These are phyloP conservation scores for Rhinella marina DNA, from an alignment of 2,797 vertebrate genomes.

Conservation along the genomic window DNA sequence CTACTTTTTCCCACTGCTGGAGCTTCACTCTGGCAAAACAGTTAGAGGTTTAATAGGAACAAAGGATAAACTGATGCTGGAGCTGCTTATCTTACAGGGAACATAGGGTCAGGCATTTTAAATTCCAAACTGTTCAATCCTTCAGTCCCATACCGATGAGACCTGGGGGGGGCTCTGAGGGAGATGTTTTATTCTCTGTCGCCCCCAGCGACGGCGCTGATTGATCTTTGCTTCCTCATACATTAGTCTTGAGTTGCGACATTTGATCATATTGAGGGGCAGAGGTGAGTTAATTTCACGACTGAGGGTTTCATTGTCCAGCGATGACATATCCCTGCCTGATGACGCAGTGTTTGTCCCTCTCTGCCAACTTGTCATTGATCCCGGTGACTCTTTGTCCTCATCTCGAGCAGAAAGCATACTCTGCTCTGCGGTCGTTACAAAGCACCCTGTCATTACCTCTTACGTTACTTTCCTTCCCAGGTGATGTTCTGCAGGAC, in stretches of 20 bases:
- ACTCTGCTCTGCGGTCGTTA: not conserved
- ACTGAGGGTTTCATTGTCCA: not conserved
- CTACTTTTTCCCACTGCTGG: too few species aligned
- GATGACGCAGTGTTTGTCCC: not conserved
- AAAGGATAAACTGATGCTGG: too few species aligned
- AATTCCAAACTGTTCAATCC: too few species aligned
- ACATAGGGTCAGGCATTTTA: too few species aligned
- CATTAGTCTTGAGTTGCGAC: not conserved
- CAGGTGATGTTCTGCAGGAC: slow-evolving; percentile 92
- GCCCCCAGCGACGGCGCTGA: not conserved
- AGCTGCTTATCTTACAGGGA: not conserved
- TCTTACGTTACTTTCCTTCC: not conserved
- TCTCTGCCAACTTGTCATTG: not conserved
- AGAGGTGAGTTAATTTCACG: not conserved
- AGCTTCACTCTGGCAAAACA: too few species aligned
- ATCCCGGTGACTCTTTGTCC: not conserved
- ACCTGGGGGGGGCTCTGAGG: too few species aligned
- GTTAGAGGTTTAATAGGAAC: too few species aligned
- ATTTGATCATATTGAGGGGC: not conserved
- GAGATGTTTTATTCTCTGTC: too few species aligned
- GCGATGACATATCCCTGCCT: not conserved
- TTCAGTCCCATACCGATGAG: too few species aligned
- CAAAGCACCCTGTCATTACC: slow-evolving; percentile 31
- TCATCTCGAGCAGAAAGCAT: not conserved
- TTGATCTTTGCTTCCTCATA: not conserved